Evolutionary conservation across 2,113 vertebrate genomes (phyloP).

Genomic region (Tretioscincus oriximinensis): DNA sequence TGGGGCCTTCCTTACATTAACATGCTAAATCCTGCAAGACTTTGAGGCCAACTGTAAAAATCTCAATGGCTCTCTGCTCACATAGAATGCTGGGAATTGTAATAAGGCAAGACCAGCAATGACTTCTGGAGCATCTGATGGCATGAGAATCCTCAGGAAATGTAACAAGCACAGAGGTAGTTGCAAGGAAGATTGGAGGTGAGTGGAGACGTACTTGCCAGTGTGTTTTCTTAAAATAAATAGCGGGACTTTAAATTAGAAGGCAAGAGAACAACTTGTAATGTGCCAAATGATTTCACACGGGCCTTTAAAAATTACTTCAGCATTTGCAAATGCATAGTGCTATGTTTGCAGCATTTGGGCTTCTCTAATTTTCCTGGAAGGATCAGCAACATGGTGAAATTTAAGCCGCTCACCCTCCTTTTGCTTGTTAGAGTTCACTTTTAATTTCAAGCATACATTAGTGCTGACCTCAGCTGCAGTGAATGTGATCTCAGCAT

Average conservation of each 20-base stretch:
- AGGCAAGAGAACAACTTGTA: neutral
- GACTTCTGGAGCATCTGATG: too few relatives aligned
- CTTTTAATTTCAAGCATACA: constrained; percentile 42
- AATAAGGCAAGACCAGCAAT: too few relatives aligned
- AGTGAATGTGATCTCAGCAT: constrained; percentile 5
- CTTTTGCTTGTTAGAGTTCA: neutral
- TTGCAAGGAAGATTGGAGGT: too few relatives aligned
- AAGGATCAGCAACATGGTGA: neutral
- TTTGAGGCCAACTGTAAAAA: too few relatives aligned
- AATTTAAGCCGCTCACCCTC: neutral
- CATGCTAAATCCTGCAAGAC: too few relatives aligned
- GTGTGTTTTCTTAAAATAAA: neutral
- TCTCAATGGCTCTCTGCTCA: too few relatives aligned
- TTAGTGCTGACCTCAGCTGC: neutral
- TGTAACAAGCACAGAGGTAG: too few relatives aligned
- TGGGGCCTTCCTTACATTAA: too few relatives aligned
- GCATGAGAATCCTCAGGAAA: too few relatives aligned
- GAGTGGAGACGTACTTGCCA: too few relatives aligned
- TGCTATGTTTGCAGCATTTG: neutral
- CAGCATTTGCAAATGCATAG: neutral
- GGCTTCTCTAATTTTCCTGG: neutral
- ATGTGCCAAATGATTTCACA: neutral
- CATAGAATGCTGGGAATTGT: too few relatives aligned
- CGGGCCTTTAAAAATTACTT: neutral
- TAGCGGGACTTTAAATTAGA: neutral